These are phyloP conservation scores for Cliona cf. orientalis DNA, from an alignment of 37 sponge, comb jelly and placozoan species.

Conservation along the genomic window DNA sequence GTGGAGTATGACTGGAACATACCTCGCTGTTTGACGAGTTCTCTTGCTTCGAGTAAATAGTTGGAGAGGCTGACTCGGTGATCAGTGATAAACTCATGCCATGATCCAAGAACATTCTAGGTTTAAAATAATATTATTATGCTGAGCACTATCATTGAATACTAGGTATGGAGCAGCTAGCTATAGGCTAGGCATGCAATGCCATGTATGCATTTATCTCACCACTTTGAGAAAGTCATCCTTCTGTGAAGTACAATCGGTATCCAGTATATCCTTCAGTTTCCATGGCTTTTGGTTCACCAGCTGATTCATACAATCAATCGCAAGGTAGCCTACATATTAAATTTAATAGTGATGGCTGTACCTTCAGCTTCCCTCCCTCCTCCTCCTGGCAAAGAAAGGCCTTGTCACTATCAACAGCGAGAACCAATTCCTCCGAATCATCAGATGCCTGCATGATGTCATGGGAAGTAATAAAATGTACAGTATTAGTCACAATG, in stretches of 20 bases:
- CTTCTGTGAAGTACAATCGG: slow-evolving; percentile 16
- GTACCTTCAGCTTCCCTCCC: neutral
- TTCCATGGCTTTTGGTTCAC: slow-evolving; percentile 16
- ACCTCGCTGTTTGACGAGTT: slow-evolving; percentile 25
- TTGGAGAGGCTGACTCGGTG: slow-evolving; percentile 2
- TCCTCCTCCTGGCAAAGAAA: neutral
- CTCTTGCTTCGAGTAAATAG: slow-evolving; percentile 14
- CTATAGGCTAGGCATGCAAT: neutral
- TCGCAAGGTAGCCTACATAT: too few relatives aligned
- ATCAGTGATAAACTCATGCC: slow-evolving; percentile 7
- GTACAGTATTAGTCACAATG: neutral
- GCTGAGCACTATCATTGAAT: too few relatives aligned
- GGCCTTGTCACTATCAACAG: slow-evolving; percentile 10
- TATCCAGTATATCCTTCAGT: slow-evolving; percentile 25
- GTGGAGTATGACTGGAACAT: too few relatives aligned
- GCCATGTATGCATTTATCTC: neutral
- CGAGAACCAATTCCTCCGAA: neutral
- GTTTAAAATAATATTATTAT: neutral
- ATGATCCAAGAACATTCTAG: slow-evolving; percentile 40
- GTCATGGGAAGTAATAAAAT: neutral
- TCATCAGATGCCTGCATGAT: neutral
- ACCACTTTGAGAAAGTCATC: slow-evolving; percentile 10
- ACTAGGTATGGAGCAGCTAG: too few relatives aligned
- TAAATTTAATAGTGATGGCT: too few relatives aligned
- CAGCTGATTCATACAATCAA: slow-evolving; percentile 13